A percentile compares a stretch with the other conserved stretches of the same genome.
These are phyloP conservation scores for Tetramorium bicarinatum DNA, from an alignment of 2,888 invertebrate species.

Conservation along the genomic window DNA sequence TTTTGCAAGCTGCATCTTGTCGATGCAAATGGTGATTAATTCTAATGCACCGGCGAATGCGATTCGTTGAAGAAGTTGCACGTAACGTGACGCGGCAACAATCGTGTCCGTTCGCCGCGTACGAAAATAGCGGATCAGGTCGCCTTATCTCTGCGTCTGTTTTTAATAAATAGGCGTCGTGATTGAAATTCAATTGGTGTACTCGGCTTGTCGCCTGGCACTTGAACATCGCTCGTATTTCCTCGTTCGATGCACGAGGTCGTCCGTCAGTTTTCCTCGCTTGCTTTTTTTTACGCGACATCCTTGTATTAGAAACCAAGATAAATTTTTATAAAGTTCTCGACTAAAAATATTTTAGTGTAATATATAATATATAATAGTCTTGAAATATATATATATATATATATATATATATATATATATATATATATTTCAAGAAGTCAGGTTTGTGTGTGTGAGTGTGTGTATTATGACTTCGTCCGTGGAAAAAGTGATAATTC, in stretches of 20 bases:
- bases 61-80: conserved; percentile 26
- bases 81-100: conserved; percentile 20
- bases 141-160: not conserved
- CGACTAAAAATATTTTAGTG: not conserved
- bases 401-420: not conserved
- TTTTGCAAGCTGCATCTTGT: not conserved
- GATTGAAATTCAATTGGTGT: conserved; percentile 7
- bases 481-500: not conserved
- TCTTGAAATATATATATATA: not conserved
- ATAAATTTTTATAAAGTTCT: not conserved
- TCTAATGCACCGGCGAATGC: not conserved
- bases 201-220: not conserved
- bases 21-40: not conserved
- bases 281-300: not conserved
- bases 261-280: not conserved
- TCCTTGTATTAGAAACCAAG: not conserved
- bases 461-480: not conserved
- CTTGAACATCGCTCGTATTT: conserved; percentile 17
- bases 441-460: not conserved
- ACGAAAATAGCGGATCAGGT: not conserved
- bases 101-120: not conserved
- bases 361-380: too few relatives aligned
- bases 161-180: conserved; percentile 25
- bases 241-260: not conserved
- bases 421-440: not conserved